Evolutionary conservation across 2,888 invertebrate genomes (phyloP).

Genomic region (Dichetophora obliterata): DNA sequence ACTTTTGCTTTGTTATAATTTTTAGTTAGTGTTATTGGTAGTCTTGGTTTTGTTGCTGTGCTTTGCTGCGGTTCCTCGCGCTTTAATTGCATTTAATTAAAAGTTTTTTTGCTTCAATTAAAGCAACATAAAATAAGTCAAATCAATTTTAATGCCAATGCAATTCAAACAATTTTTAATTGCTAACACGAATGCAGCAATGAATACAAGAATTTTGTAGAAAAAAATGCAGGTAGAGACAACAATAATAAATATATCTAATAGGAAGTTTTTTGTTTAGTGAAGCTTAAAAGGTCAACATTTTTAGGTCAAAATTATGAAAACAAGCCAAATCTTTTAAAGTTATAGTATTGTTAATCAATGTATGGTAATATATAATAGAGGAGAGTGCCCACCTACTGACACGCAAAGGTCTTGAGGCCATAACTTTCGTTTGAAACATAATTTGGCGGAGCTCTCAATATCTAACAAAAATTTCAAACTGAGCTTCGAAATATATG

Average conservation of each 20-base stretch:
- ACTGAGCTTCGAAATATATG: too few species aligned
- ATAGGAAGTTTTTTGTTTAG: not conserved
- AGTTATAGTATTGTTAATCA: too few species aligned
- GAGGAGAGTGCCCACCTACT: too few species aligned
- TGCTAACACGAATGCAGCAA: not conserved
- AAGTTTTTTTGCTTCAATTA: not conserved
- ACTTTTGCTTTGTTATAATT: slow-evolving; percentile 10
- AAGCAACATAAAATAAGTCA: not conserved
- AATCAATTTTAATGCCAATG: not conserved
- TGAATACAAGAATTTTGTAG: not conserved
- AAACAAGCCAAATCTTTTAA: too few species aligned
- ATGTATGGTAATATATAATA: too few species aligned
- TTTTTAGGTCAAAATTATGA: too few species aligned
- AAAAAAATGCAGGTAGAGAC: not conserved
- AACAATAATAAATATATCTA: not conserved
- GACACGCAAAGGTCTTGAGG: too few species aligned
- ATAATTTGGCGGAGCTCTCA: too few species aligned
- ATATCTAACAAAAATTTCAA: too few species aligned
- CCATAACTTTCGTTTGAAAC: too few species aligned
- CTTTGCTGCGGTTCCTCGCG: not conserved
- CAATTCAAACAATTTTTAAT: slow-evolving; percentile 8
- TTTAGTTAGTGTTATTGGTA: not conserved
- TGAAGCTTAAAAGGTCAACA: not conserved
- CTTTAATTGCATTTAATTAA: slow-evolving; percentile 26
- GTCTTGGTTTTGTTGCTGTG: not conserved